phyloP scores from a whole-genome alignment of 2,113 vertebrate species.

The Nesogale talazaci region DNA sequence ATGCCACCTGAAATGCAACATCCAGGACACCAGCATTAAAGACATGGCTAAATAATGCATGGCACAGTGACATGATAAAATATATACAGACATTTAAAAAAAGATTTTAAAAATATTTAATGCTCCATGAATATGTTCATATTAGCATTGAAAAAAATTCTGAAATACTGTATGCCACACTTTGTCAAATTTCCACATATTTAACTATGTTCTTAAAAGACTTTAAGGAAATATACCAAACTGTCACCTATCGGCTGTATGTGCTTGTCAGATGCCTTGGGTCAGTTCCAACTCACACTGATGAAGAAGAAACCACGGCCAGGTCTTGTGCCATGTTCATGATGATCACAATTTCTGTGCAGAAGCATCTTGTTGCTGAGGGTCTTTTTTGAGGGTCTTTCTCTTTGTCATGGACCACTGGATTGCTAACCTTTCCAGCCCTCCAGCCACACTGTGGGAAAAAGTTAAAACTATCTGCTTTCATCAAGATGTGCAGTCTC shows the following conservation, averaged over 20 bases:
- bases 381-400: neutral
- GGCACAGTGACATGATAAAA: neutral
- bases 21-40: neutral
- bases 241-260: neutral
- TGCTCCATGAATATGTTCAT: neutral
- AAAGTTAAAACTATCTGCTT: too few relatives aligned
- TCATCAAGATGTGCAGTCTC: too few relatives aligned
- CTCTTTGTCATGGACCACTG: neutral
- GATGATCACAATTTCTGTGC: too few relatives aligned
- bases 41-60: neutral
- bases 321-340: neutral
- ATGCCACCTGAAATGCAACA: neutral
- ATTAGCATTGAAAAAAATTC: slow-evolving; percentile 5
- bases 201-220: slow-evolving; percentile 22
- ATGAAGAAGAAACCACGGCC: neutral
- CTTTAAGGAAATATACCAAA: slow-evolving; percentile 44
- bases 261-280: neutral
- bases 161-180: neutral
- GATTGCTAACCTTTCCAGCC: neutral
- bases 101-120: neutral
- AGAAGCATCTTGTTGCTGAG: neutral
- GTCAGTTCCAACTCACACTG: neutral
- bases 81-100: neutral
- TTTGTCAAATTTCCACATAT: neutral
- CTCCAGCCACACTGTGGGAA: too few relatives aligned